phyloP scores from a whole-genome alignment of 2,797 vertebrate genomes.

The Characodon lateralis region DNA sequence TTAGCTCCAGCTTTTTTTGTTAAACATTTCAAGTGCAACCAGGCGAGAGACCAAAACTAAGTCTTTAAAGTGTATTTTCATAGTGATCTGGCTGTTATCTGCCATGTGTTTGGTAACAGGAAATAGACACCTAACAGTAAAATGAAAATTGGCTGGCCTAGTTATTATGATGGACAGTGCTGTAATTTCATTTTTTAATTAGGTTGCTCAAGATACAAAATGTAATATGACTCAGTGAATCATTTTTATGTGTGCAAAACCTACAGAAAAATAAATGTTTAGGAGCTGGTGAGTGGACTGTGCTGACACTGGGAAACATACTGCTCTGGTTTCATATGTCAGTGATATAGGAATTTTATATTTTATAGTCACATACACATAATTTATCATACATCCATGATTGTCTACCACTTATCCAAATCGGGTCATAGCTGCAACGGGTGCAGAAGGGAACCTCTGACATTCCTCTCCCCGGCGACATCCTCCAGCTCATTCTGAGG shows the following conservation, averaged over 20 bases:
- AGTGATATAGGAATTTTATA: no score
- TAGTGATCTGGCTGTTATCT: neutral
- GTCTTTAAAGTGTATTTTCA: neutral
- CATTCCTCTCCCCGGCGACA: no score
- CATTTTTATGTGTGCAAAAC: neutral
- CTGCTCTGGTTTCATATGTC: no score
- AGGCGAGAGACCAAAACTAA: neutral
- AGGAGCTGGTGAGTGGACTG: neutral
- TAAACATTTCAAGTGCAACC: neutral
- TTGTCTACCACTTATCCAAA: no score
- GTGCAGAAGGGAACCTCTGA: no score
- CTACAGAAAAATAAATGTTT: neutral
- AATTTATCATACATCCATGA: no score
- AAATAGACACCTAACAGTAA: neutral
- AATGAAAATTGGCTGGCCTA: neutral
- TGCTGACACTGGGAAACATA: no score
- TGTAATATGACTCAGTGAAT: neutral
- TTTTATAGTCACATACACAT: neutral
- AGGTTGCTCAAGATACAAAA: neutral
- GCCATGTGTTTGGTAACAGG: neutral
- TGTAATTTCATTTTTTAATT: neutral
- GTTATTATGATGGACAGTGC: neutral
- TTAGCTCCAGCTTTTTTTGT: neutral
- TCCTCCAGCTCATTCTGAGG: no score
- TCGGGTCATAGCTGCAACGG: no score